Evolutionary conservation across 1,140 invertebrate species (phyloP).

Genomic region (Hydropsyche tenuis): DNA sequence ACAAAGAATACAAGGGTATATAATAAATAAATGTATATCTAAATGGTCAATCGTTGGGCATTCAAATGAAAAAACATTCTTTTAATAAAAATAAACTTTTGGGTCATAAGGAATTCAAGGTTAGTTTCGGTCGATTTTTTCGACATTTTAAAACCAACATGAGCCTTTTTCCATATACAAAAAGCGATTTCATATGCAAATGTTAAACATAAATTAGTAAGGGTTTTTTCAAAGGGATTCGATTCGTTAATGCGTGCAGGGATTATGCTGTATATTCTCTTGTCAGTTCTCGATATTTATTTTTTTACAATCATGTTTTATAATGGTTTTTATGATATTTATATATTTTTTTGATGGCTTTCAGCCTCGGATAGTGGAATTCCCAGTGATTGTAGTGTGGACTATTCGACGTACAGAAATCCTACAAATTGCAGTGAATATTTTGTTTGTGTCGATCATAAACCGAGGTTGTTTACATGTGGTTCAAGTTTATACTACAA

Average conservation of each 20-base stretch:
- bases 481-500: conserved; percentile 68
- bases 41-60: neutral
- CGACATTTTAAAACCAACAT: neutral
- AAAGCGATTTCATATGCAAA: conserved; percentile 36
- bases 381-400: conserved; percentile 52
- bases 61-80: neutral
- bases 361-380: neutral
- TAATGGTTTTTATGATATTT: neutral
- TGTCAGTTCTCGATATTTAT: neutral
- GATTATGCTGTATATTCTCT: neutral
- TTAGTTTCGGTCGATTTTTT: neutral
- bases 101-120: neutral
- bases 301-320: neutral
- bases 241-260: no score
- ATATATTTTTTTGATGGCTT: neutral
- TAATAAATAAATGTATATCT: conserved; percentile 9
- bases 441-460: conserved; percentile 66
- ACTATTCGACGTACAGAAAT: conserved; percentile 67
- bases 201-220: neutral
- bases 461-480: conserved; percentile 69
- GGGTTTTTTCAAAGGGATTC: neutral
- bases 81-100: neutral
- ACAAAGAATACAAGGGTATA: conserved; percentile 29
- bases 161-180: neutral
- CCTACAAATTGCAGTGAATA: conserved; percentile 70